Evolutionary conservation across 2,113 vertebrate species (phyloP), one percentile per base, ranked within the genome.

Genomic region (Vulpes ferrilata): DNA sequence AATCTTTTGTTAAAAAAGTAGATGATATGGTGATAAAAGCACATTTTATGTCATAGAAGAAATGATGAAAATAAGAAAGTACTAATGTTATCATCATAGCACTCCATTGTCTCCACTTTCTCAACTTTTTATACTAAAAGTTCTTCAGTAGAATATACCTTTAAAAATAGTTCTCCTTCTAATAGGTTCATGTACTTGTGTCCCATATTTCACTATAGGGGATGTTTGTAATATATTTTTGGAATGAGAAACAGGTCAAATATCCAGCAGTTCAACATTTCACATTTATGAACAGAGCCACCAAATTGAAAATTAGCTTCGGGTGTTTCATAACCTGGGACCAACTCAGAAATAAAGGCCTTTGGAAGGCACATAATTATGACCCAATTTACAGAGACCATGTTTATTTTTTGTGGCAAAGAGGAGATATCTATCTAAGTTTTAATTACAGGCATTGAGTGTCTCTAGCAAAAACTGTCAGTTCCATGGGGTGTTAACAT

Each of bases 301-400:
- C 51, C 57, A 90, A 88, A 53, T 4, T 95, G 93, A 94, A 97
- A 94, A 97, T 97, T 95, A 88, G 22, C 59, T 95, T 88, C 91
- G 71, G 5, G 30, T 93, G 9, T 91, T 95, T 93, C n/a, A 69
- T 83, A 92, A 69, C n/a, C 25, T 76, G 79, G 32, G 9, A 71
- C 43, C 16, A 76, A 90, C 32, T 87, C 23, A 74, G 35, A 95
- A 57, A 88, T 71, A 43, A 5, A 71, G 59, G 2, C n/a, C 88
- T 94, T 69, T 85, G 43, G 17, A 84, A 96, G 96, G 25, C 3
- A 78, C 93, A 80, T 90, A 88, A 83, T 90, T 90, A 32, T 48
- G 35, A 85, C 22, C 20, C 20, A 91, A 38, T 95, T 93, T 94
- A 55, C 53, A 83, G 27, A 85, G 96, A 88, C 0, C 7, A 35